Base-by-base conservation (phyloP, 2,888 invertebrate genomes). In the Heliothis peltigera region DNA sequence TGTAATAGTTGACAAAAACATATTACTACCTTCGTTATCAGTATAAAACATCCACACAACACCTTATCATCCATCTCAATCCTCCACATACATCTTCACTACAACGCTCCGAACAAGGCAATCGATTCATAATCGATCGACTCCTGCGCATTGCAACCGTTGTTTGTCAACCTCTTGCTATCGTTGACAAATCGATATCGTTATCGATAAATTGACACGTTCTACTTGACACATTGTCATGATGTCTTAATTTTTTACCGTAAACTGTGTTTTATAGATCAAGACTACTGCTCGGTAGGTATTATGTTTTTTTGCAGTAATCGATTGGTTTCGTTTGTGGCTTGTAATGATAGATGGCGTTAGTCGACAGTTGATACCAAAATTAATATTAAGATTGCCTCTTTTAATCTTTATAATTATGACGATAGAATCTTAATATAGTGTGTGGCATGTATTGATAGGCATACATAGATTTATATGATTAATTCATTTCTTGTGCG, bases 151-250 rank as follows among this genome's bases (percentile, higher is more conserved):
- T 79, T 52, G 43, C 49, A 55, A 68, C 17, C 52, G 57, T 66
- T 80, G 82, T 87, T 84, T 85, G 85, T 88, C 89, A 86, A 79
- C 63, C 52, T 28, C 22, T 17, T 22, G 19, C 43, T 64, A n/a
- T 28, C 18, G 46, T 81, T 82, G 84, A 86, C 78, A 84, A 81
- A 79, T 82, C 78, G 39, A 39, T 39, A 39, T n/a, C 39, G 15
- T n/a, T 39, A n/a, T 64, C 87, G 89, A 89, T 89, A 89, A 87
- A 91, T 89, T 84, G 88, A 87, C 74, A 77, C 64, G 66, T 73
- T 71, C 55, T 35, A 60, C 66, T 68, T 79, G 79, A 81, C 81
- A 59, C 56, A 69, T 69, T 69, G 70, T 56, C 69, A 42, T 62
- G 62, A 56, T 35, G 55, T 43, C 17, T 42, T 42, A 5, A 56